These are phyloP conservation scores for Cochlearius cochlearius DNA, from an alignment of 2,113 vertebrate species.

Conservation along the genomic window DNA sequence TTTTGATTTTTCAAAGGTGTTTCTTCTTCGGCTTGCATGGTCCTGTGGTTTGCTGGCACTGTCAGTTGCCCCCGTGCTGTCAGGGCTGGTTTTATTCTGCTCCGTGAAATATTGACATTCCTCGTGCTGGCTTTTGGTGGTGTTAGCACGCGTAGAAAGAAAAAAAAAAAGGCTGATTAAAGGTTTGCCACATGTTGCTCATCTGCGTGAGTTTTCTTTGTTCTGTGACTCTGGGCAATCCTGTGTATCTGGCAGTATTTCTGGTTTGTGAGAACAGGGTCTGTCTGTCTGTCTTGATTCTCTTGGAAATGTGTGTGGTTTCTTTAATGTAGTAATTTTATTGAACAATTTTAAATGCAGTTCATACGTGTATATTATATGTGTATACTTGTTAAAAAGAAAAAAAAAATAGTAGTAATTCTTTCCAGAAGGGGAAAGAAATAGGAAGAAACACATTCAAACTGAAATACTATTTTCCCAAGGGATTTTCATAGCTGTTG, in stretches of 20 bases:
- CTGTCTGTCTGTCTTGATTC: neutral
- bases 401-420: constrained; percentile 19
- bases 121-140: neutral
- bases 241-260: constrained; percentile 23
- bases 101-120: neutral
- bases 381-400: constrained; percentile 37
- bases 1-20: constrained; percentile 17
- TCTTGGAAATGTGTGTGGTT: constrained; percentile 44
- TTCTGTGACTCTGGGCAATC: neutral
- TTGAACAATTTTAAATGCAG: constrained; percentile 58
- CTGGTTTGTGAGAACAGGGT: constrained; percentile 6
- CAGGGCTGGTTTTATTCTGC: constrained; percentile 22
- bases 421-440: constrained; percentile 60
- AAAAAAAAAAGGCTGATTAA: neutral
- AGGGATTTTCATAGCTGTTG: constrained; percentile 53
- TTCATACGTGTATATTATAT: constrained; percentile 63
- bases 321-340: constrained; percentile 63
- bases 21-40: neutral
- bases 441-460: constrained; percentile 40
- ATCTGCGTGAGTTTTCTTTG: constrained; percentile 18
- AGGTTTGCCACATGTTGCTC: constrained; percentile 66
- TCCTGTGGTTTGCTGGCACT: neutral
- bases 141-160: neutral
- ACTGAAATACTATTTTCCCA: constrained; percentile 44
- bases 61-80: neutral